These are phyloP conservation scores for Apodemus speciosus DNA, from an alignment of 2,113 vertebrate genomes.

Conservation along the genomic window DNA sequence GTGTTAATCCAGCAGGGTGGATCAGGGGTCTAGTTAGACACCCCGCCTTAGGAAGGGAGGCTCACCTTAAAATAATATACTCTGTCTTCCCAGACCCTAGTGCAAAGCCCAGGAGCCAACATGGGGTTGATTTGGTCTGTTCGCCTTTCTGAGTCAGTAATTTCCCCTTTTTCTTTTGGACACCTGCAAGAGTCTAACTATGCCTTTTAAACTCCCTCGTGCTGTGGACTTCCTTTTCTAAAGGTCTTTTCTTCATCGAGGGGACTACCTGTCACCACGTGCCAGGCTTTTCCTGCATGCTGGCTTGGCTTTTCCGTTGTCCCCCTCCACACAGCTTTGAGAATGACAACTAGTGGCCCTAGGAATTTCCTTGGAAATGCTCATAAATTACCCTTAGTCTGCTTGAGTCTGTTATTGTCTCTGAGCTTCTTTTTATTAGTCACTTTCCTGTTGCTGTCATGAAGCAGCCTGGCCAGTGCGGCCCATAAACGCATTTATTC, in stretches of 20 bases:
- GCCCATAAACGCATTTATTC: neutral
- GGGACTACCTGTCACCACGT: neutral
- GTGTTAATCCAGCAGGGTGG: neutral
- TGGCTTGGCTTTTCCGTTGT: neutral
- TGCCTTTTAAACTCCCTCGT: neutral
- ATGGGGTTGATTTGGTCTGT: neutral
- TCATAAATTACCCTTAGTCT: neutral
- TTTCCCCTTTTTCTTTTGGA: neutral
- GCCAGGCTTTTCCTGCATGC: neutral
- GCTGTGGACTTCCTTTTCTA: neutral
- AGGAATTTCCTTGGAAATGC: neutral
- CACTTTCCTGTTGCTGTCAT: neutral
- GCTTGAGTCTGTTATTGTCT: neutral
- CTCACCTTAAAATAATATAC: neutral
- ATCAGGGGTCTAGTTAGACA: neutral
- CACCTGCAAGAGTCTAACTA: neutral
- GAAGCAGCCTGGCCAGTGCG: neutral
- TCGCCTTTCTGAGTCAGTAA: neutral
- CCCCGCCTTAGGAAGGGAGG: neutral
- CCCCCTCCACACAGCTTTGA: neutral
- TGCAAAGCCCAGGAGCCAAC: neutral
- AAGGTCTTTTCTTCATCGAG: neutral
- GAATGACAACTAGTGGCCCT: neutral
- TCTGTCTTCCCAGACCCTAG: neutral
- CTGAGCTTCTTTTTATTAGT: neutral